Conservation (phyloP, 2,888 invertebrate genomes). For the Melieria crassipennis region DNA sequence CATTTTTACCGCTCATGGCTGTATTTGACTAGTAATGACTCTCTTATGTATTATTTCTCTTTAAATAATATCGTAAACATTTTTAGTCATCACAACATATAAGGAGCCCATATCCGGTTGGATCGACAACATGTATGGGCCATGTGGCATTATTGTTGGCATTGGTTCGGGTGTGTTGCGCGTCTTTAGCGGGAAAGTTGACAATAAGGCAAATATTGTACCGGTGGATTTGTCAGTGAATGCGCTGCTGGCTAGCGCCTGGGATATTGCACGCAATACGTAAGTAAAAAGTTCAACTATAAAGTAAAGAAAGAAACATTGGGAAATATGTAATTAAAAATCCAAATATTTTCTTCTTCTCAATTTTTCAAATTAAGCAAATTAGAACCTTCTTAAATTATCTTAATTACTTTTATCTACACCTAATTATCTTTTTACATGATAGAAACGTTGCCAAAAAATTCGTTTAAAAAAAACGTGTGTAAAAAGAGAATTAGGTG, state of each 20-base stretch:
- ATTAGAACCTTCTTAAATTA: background rate
- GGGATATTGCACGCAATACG: constrained; percentile 67
- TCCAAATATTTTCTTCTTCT: no score
- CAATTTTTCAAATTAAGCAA: no score
- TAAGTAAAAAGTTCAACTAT: constrained; percentile 39
- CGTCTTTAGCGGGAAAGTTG: constrained; percentile 61
- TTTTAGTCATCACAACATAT: constrained; percentile 67
- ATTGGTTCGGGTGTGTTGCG: constrained; percentile 74
- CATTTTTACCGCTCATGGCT: no score
- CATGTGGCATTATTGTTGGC: constrained; percentile 68
- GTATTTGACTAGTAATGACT: no score
- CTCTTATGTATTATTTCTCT: no score
- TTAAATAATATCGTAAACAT: background rate
- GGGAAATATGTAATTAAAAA: no score
- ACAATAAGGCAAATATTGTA: constrained; percentile 66
- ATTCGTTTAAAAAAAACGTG: no score
- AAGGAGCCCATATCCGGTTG: constrained; percentile 72
- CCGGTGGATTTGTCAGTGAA: constrained; percentile 68
- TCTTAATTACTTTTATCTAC: background rate
- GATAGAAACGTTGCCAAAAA: no score
- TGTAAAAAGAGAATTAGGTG: no score
- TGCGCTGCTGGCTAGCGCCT: constrained; percentile 66
- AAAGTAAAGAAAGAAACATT: background rate
- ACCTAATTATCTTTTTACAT: no score
- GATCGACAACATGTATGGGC: constrained; percentile 78